These are phyloP conservation scores for Falco biarmicus DNA, from an alignment of 2,797 vertebrate genomes.

Conservation along the genomic window DNA sequence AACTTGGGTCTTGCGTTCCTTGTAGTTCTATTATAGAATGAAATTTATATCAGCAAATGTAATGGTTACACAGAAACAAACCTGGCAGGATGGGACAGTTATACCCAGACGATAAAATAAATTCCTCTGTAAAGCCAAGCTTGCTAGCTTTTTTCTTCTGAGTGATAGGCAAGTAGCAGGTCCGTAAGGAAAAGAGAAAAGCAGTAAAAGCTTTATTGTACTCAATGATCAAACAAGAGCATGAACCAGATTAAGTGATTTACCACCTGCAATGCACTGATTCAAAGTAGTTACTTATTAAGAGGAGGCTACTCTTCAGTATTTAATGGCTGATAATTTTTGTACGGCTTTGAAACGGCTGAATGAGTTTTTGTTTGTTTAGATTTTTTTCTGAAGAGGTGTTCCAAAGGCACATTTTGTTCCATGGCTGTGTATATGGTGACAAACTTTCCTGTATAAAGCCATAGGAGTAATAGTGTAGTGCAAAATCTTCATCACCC, in stretches of 20 bases:
- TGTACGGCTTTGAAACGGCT: background rate
- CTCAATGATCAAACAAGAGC: background rate
- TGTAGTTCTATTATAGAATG: background rate
- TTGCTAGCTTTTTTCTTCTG: background rate
- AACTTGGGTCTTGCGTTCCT: background rate
- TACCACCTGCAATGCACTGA: background rate
- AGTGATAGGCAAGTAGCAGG: background rate
- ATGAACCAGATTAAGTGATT: background rate
- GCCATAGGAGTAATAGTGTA: background rate
- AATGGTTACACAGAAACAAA: background rate
- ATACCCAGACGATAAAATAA: background rate
- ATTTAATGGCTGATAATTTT: background rate
- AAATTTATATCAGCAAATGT: background rate
- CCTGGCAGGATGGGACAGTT: background rate
- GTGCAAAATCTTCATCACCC: background rate
- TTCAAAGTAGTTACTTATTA: background rate
- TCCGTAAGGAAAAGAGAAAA: background rate
- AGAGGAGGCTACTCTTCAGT: background rate
- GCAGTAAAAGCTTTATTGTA: background rate
- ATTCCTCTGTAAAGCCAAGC: background rate
- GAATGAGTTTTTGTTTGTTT: background rate
- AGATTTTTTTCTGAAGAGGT: background rate
- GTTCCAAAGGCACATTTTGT: background rate
- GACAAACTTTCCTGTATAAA: background rate
- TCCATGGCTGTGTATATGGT: background rate